These are phyloP conservation scores for Melopsittacus undulatus DNA, from an alignment of 2,797 vertebrate species.

Conservation along the genomic window DNA sequence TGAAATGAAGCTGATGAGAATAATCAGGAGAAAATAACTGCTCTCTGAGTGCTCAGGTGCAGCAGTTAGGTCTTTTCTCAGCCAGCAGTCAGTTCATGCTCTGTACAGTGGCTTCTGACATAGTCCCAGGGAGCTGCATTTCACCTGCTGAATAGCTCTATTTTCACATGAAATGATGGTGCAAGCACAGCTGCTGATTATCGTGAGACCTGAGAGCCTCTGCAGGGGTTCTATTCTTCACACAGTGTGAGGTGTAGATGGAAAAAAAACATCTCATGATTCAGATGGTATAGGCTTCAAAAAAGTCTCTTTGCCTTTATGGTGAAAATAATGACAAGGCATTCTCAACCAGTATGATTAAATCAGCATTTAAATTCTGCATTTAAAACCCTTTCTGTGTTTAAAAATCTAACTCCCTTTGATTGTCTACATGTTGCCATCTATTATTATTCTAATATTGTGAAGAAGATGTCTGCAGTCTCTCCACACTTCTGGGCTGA, in stretches of 20 bases:
- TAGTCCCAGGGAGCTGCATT: not conserved
- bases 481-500: not conserved
- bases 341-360: not conserved
- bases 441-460: not conserved
- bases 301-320: not conserved
- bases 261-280: not conserved
- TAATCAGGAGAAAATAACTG: constrained; percentile 13
- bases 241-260: not conserved
- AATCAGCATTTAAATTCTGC: not conserved
- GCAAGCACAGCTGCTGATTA: not conserved
- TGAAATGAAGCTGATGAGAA: constrained; percentile 5
- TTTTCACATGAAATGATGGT: not conserved
- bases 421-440: not conserved
- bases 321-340: not conserved
- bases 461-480: accelerated
- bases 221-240: not conserved
- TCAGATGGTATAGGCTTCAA: not conserved
- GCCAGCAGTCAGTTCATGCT: not conserved
- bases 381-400: not conserved
- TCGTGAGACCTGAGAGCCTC: not conserved
- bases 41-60: not conserved
- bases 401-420: not conserved
- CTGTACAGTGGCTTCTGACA: not conserved
- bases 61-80: constrained; percentile 19
- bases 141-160: not conserved